Evolutionary conservation across 2,797 vertebrate genomes (phyloP).

Genomic region (Xenentodon cancila): DNA sequence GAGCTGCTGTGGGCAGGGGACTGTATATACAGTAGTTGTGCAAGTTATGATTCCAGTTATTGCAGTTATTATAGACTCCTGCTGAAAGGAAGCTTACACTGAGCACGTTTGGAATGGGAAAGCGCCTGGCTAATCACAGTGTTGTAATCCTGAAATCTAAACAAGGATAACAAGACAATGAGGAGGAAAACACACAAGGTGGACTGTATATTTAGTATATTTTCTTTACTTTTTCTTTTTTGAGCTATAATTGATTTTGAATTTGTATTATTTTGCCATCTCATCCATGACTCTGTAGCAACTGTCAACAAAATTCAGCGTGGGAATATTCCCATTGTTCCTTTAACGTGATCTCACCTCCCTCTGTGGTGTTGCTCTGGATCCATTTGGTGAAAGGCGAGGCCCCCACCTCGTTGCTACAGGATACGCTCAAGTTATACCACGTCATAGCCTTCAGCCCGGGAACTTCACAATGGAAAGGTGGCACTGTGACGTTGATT

Average conservation of each 20-base stretch:
- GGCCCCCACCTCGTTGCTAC: conserved; percentile 90
- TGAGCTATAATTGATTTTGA: conserved; percentile 2
- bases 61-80: conserved; percentile 23
- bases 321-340: not conserved
- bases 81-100: conserved; percentile 17
- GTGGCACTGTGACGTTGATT: conserved; percentile 81
- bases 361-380: conserved; percentile 89
- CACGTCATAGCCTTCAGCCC: conserved; percentile 86
- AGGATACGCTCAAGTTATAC: conserved; percentile 90
- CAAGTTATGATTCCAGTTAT: conserved; percentile 22
- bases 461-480: conserved; percentile 81
- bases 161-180: conserved; percentile 18
- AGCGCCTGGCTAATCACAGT: conserved; percentile 31
- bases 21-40: conserved; percentile 6
- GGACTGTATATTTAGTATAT: no score
- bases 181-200: not conserved
- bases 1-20: conserved; percentile 2
- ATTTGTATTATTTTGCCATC: not conserved
- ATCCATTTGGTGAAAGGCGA: conserved; percentile 85
- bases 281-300: not conserved
- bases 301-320: not conserved
- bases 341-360: conserved; percentile 82
- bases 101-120: conserved; percentile 23
- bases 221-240: no score
- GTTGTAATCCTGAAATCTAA: conserved; percentile 23